Conservation (phyloP, 2,888 invertebrate species). For the Dysmachus trigonus region DNA sequence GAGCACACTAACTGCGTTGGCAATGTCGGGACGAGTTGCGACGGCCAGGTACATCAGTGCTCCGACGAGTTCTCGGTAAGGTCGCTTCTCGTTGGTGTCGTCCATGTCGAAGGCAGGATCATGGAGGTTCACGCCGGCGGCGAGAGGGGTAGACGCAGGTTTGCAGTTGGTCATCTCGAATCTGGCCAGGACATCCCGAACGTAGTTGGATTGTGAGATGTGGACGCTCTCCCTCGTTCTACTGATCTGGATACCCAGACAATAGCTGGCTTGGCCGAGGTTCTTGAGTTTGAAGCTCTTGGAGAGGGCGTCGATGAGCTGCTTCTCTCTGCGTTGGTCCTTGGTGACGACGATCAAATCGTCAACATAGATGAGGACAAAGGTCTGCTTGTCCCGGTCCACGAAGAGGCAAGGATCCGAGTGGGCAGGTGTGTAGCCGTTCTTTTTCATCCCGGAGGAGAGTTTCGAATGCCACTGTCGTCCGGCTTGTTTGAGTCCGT, state of each 20-base stretch:
- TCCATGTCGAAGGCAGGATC: not conserved
- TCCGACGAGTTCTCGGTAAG: not conserved
- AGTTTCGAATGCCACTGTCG: constrained; percentile 52
- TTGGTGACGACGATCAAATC: not conserved
- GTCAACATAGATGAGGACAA: not conserved
- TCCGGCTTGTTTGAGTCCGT: constrained; percentile 53
- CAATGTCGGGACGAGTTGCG: constrained; percentile 39
- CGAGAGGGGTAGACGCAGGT: not conserved
- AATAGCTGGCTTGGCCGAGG: not conserved
- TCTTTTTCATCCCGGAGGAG: constrained; percentile 43
- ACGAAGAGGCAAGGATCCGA: not conserved
- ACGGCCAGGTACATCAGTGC: constrained; percentile 43
- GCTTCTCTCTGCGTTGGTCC: not conserved
- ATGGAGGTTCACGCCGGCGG: not conserved
- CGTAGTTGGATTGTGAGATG: not conserved
- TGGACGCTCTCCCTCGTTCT: not conserved
- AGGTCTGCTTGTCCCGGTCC: not conserved
- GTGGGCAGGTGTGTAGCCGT: constrained; percentile 48
- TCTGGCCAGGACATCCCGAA: not conserved
- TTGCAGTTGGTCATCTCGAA: not conserved
- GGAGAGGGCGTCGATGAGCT: not conserved
- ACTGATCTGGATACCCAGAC: not conserved
- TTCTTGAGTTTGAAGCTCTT: not conserved
- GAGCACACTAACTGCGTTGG: constrained; percentile 32
- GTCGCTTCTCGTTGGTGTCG: not conserved